Evolutionary conservation across 1,140 invertebrate species (phyloP).

Genomic region (Monochamus saltuarius): DNA sequence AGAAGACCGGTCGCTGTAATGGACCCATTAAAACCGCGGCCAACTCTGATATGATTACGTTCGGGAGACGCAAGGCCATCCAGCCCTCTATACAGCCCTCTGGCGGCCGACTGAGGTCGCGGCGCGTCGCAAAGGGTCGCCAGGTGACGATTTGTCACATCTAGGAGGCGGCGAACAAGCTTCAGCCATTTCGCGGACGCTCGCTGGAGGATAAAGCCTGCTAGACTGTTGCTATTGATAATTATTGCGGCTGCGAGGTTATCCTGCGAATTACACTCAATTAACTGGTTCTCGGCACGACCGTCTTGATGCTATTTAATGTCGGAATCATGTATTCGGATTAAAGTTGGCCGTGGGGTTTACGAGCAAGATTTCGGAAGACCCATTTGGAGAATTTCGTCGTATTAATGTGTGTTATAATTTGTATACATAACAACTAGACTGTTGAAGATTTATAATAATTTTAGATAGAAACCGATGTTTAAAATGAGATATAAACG

Average conservation of each 20-base stretch:
- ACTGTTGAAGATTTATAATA: too few relatives aligned
- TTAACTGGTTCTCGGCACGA: slow-evolving; percentile 24
- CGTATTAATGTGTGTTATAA: too few relatives aligned
- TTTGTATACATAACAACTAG: neutral
- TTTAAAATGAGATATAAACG: too few relatives aligned
- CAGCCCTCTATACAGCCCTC: slow-evolving; percentile 40
- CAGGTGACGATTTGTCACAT: slow-evolving; percentile 50
- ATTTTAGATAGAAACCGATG: too few relatives aligned
- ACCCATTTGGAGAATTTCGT: too few relatives aligned
- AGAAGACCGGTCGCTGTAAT: slow-evolving; percentile 14
- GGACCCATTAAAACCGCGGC: slow-evolving; percentile 21
- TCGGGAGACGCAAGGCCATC: slow-evolving; percentile 33
- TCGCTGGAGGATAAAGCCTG: slow-evolving; percentile 31
- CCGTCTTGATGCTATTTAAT: slow-evolving; percentile 12
- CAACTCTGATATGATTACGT: slow-evolving; percentile 41
- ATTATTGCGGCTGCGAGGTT: slow-evolving; percentile 22
- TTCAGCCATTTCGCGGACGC: slow-evolving; percentile 44
- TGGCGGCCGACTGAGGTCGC: slow-evolving; percentile 36
- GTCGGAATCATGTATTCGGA: slow-evolving; percentile 15
- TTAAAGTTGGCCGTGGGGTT: slow-evolving; percentile 3
- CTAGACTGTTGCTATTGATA: slow-evolving; percentile 31
- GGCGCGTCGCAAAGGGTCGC: slow-evolving; percentile 43
- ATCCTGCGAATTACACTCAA: slow-evolving; percentile 29
- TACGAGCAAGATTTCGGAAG: neutral
- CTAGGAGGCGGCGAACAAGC: slow-evolving; percentile 47